Evolutionary conservation across 2,113 vertebrate species (phyloP), one percentile per base, ranked within the genome.

Genomic region (Actinemys pallida): DNA sequence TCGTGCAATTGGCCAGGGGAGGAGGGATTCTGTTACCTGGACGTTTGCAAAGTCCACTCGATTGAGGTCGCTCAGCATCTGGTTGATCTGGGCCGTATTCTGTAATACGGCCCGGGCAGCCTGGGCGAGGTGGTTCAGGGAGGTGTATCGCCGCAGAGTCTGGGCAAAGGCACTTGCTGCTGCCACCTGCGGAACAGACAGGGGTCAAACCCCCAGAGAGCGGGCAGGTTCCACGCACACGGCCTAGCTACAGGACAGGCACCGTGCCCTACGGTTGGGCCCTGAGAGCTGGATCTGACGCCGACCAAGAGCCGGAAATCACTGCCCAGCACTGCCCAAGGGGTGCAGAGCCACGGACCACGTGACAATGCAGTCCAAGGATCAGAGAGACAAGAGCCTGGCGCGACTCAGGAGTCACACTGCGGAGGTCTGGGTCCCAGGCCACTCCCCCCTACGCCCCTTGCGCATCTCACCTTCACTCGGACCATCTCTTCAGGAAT

Each of bases 401-500:
- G 69, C 16, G 13, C 1, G 6, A 25, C 45, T 27, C 50, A 24
- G 47, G 27, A 45, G 14, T 14, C 20, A 35, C 20, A 22, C 52
- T 31, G 56, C 29, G 27, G 27, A 14, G 27, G 39, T 5, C 17
- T n/a, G 35, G 19, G 14, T 22, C 31, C 85, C 52, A 42, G 9
- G 12, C 52, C 27, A 39, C 11, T 39, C n/a, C 9, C 39, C 5
- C 10, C 35, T 2, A 29, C 11, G 5, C 31, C 19, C 4, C 11
- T n/a, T 5, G 22, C 50, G 4, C 53, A 19, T 81, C 98, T 92
- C 97, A 99, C 99, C 99, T 99, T 99, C 81, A 99, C 98, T 90
- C 99, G 98, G 93, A 99, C 98, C 99, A 99, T 99, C 98, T 99
- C 99, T 92, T 99, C 99, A 1, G 99, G 99, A 96, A 99, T 99